Evolutionary conservation across 1,140 invertebrate species (phyloP), one percentile per base, ranked within the genome.

Genomic region (Drosophila mayri): DNA sequence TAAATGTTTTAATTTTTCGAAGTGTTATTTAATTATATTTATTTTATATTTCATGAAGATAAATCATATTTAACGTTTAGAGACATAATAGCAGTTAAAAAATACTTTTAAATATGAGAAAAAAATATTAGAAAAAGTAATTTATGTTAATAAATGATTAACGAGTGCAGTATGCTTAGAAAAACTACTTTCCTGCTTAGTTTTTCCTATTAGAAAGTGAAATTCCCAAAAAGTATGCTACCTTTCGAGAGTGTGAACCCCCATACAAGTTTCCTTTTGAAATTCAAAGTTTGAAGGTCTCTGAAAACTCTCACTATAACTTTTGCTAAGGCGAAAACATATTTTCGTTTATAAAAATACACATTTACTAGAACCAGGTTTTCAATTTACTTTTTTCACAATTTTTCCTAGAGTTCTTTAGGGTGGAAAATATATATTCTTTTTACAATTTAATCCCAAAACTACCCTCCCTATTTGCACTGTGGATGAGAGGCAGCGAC

Each of bases 401-500:
- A 30, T 0, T 11, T 32, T 32, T 50, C 1, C 6, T 3, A 0
- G 1, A 10, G 12, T 37, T 35, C n/a, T n/a, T n/a, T n/a, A n/a
- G n/a, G n/a, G n/a, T n/a, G n/a, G n/a, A n/a, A n/a, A n/a, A n/a
- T n/a, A n/a, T n/a, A n/a, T n/a, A n/a, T n/a, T n/a, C n/a, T n/a
- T 25, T 22, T 14, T 0, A 1, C 4, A 1, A 11, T 11, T 20
- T 9, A 22, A 4, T 1, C 25, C 8, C 11, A 2, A 32, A 60
- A 11, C 11, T 10, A 12, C 16, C 3, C 0, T 1, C 1, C n/a
- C 12, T 41, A 60, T 65, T 65, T 65, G 3, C 12, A 11, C 14
- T 11, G 62, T 65, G 62, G 28, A 43, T 30, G 12, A 14, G 20
- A 35, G 18, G n/a, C 57, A 32, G 62, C 37, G 41, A 44, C 49